phyloP scores from a whole-genome alignment of 1,140 invertebrate genomes.

The Drosophila novamexicana region DNA sequence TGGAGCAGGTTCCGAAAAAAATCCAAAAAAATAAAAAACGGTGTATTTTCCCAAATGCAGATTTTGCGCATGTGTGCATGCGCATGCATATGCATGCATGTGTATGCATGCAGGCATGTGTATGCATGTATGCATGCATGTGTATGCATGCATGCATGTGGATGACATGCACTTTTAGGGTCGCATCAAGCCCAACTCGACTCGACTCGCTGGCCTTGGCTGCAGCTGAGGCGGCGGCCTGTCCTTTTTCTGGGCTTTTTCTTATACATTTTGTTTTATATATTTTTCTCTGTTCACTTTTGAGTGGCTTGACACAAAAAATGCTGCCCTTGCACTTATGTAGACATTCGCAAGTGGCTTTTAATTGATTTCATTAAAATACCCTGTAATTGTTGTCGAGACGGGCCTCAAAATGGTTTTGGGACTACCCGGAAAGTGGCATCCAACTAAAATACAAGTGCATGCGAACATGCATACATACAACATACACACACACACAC shows the following conservation, averaged over 20 bases:
- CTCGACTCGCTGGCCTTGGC: conserved; percentile 68
- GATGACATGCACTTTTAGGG: conserved; percentile 75
- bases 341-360: conserved; percentile 17
- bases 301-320: conserved; percentile 24
- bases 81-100: too few species aligned
- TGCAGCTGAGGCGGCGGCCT: conserved; percentile 21
- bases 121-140: background rate
- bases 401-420: conserved; percentile 16
- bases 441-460: background rate
- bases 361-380: conserved; percentile 28
- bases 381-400: conserved; percentile 7
- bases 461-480: background rate
- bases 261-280: conserved; percentile 1
- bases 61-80: conserved; percentile 22
- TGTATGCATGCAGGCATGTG: background rate
- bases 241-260: conserved; percentile 55
- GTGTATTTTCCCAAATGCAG: conserved; percentile 50
- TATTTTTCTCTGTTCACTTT: background rate
- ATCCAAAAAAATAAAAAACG: background rate
- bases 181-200: conserved; percentile 39
- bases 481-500: background rate
- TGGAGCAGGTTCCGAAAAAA: conserved; percentile 64
- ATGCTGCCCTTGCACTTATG: conserved; percentile 40
- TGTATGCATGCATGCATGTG: conserved; percentile 18
- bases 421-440: conserved; percentile 45